These are phyloP conservation scores for Pardalotus punctatus DNA, from an alignment of 2,113 vertebrate species.

Conservation along the genomic window DNA sequence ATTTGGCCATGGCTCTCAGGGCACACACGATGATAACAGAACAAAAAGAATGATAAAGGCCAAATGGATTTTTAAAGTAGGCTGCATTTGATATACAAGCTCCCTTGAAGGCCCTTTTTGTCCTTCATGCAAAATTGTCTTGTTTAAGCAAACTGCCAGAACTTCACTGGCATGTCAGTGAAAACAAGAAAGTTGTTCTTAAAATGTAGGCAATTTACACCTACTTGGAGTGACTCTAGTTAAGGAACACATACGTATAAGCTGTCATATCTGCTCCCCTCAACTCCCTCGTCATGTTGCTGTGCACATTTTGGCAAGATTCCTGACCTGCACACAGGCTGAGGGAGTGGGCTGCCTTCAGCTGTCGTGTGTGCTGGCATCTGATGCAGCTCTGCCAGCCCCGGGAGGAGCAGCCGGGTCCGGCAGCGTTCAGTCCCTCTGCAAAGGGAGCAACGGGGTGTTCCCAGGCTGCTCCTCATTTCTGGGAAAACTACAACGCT, in stretches of 20 bases:
- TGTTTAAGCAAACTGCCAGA: slow-evolving; percentile 20
- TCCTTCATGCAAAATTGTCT: background rate
- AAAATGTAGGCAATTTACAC: slow-evolving; percentile 52
- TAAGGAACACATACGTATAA: background rate
- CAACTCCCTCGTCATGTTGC: background rate
- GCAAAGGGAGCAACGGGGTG: fast-evolving
- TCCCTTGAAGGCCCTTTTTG: background rate
- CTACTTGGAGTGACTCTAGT: slow-evolving; percentile 27
- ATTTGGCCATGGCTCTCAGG: background rate
- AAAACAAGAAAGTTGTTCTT: slow-evolving; percentile 45
- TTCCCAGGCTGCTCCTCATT: background rate
- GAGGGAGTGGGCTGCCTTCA: background rate
- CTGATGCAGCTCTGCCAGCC: background rate
- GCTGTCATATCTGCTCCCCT: slow-evolving; percentile 35
- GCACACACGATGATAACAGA: background rate
- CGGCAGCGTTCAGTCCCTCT: fast-evolving
- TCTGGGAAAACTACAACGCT: background rate
- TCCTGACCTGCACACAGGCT: background rate
- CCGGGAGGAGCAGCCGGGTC: background rate
- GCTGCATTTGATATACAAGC: background rate
- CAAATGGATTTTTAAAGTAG: background rate
- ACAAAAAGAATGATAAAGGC: background rate
- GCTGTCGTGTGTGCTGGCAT: background rate
- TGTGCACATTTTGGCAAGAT: background rate
- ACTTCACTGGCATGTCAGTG: slow-evolving; percentile 14